Evolutionary conservation across 2,888 invertebrate genomes (phyloP), one percentile per base, ranked within the genome.

Genomic region (Notodonta dromedarius): DNA sequence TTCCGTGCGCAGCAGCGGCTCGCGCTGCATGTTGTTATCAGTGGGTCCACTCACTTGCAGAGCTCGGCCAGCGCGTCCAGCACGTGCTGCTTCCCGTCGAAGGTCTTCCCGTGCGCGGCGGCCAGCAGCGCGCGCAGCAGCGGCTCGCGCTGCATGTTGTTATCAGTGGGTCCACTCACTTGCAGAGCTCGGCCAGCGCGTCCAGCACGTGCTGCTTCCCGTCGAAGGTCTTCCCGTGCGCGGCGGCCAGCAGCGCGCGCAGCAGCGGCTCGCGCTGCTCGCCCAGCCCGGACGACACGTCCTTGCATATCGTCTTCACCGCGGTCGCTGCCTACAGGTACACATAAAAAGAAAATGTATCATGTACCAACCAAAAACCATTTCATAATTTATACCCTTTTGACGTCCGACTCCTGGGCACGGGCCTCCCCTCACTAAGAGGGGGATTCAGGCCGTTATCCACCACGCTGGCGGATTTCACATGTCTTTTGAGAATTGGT

Each of bases 1-100:
- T 95, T 24, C 98, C 98, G 70, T 95, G 24, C 94, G 94, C 0
- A 97, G 88, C 16, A 98, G 88, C 55, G 92, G 93, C 70, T 95
- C 94, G 39, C 96, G 92, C 65, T 96, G 95, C 5, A n/a, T n/a
- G n/a, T n/a, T n/a, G n/a, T n/a, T 24, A 2, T 24, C 24, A 24
- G 24, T 24, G 24, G 24, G 24, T 24, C 24, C 14, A 95, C 95
- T 94, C 88, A 95, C 96, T 94, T 94, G 95, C 97, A 97, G 32
- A 98, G 91, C 16, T 96, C 96, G 0, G 97, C 96, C 6, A 98
- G 83, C 0, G 98, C 98, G 72, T 96, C 95, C 13, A 98, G 85
- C 42, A 98, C 88, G 68, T 96, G 95, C 70, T 98, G 96, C 85
- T 98, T 98, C n/a, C 98, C 98, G 72, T 96, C 96, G 95, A 98